A percentile compares a stretch with the other conserved stretches of the same genome.
Evolutionary conservation across 2,888 invertebrate genomes (phyloP).

Genomic region (Crematogaster levior): DNA sequence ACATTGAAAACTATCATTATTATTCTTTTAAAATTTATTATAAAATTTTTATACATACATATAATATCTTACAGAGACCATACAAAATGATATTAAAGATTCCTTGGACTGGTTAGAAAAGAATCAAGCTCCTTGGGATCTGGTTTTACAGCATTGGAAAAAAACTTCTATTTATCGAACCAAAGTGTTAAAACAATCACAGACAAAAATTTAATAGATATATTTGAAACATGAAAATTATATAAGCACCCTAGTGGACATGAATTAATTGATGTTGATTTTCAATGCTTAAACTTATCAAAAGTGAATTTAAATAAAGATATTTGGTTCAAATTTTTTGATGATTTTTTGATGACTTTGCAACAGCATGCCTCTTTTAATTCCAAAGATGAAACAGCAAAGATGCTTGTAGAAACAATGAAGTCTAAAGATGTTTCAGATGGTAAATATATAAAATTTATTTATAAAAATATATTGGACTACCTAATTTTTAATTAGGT

Average conservation of each 20-base stretch:
- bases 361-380: neutral
- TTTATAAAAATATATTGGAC: neutral
- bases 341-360: too few relatives aligned
- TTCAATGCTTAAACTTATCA: constrained; percentile 7
- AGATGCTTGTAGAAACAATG: neutral
- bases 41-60: neutral
- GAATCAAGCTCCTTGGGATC: neutral
- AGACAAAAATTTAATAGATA: neutral
- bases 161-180: neutral
- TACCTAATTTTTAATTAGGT: too few relatives aligned
- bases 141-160: neutral
- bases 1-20: neutral
- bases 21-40: neutral
- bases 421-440: neutral
- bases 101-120: neutral
- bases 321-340: neutral
- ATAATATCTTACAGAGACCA: neutral
- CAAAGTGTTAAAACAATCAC: neutral
- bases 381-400: constrained; percentile 6
- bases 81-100: neutral
- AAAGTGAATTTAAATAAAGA: neutral
- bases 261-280: constrained; percentile 5
- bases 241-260: neutral
- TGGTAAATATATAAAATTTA: neutral
- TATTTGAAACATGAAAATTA: too few relatives aligned